These are phyloP conservation scores for Oncorhynchus clarkii DNA, from an alignment of 2,113 vertebrate species.

Conservation along the genomic window DNA sequence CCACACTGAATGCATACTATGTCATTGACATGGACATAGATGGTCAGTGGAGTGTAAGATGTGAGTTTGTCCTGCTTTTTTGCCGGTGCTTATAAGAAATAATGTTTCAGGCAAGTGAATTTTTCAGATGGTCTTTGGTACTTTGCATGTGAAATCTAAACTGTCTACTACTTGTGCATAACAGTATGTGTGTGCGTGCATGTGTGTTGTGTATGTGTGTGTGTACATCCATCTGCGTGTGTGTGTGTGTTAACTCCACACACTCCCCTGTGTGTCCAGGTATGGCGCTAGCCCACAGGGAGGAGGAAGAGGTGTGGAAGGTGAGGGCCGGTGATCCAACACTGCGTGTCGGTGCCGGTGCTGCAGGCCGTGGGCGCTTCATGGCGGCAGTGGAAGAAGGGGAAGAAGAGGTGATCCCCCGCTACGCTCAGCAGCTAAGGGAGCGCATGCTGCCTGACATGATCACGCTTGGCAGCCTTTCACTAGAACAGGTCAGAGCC, in stretches of 20 bases:
- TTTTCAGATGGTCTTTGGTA: background rate
- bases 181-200: background rate
- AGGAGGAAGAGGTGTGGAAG: conserved; percentile 63
- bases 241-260: conserved; percentile 24
- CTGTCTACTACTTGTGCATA: background rate
- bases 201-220: background rate
- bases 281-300: conserved; percentile 58
- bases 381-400: conserved; percentile 52
- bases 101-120: background rate
- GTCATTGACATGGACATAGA: too few species aligned
- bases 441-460: conserved; percentile 79
- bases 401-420: conserved; percentile 73
- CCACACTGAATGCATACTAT: too few species aligned
- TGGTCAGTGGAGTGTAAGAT: too few species aligned
- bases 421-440: conserved; percentile 79
- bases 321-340: conserved; percentile 63
- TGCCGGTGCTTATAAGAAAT: too few species aligned
- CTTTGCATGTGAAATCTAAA: background rate
- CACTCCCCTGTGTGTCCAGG: conserved; percentile 66
- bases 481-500: conserved; percentile 85
- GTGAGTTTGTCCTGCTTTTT: too few species aligned
- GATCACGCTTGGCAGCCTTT: conserved; percentile 84
- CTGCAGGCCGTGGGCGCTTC: conserved; percentile 60
- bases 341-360: conserved; percentile 35
- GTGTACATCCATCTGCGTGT: conserved; percentile 4